Base-by-base conservation (phyloP, 2,797 vertebrate genomes). In the Taeniopygia guttata region DNA sequence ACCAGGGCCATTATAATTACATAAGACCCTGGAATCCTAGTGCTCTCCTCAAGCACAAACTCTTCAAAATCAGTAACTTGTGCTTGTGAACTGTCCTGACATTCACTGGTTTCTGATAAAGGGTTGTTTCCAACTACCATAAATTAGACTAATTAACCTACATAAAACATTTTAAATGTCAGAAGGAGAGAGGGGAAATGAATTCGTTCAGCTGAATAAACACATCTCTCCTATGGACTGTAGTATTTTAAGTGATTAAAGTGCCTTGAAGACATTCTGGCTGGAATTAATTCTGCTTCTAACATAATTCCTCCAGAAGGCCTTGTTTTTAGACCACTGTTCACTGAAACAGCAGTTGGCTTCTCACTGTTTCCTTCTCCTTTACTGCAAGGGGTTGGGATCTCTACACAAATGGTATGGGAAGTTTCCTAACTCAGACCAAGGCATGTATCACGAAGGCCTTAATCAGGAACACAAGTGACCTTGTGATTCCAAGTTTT, bases 101-200 rank as follows among this genome's bases (percentile, higher is more conserved):
- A 63, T 67, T 78, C 73, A n/a, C 84, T 81, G 70, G 34, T 70
- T 90, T 84, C 56, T 46, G n/a, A 30, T 18, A 58, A 91, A 80
- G 68, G 77, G 52, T 21, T 89, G 68, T 81, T 93, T 55, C 36
- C 73, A 84, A 22, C 76, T 55, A 82, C 81, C 64, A 60, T 67
- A 88, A 89, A 90, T 89, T 55, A 95, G 66, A 67, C 85, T 91
- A 88, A 95, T 88, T 90, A 92, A 91, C 77, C 48, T 79, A 91
- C 77, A 78, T 76, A 58, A 89, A 89, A 34, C 0, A 0, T 51
- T 60, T 68, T 46, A 74, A 62, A 84, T 60, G 59, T 72, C 87
- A 93, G 59, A 69, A 87, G 76, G 55, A 49, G 43, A 83, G 76
- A 68, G 52, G 32, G 32, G 30, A 84, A 85, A 93, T 19, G 10